phyloP scores from a whole-genome alignment of 2,113 vertebrate species.

The Channa argus region DNA sequence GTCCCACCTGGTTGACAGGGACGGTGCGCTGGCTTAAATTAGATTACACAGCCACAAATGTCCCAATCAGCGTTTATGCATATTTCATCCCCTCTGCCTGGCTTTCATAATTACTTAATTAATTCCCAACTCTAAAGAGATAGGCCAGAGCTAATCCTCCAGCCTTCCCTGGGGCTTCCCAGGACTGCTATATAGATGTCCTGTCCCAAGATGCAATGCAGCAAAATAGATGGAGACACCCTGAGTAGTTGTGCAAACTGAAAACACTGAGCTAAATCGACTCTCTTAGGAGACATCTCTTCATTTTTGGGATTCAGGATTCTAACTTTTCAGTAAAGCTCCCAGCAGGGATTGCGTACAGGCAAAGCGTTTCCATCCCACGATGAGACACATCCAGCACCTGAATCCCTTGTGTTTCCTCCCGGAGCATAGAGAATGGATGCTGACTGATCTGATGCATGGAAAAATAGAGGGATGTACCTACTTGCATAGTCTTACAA shows the following conservation, averaged over 20 bases:
- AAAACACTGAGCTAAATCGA: conserved; percentile 74
- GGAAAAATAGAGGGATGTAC: conserved; percentile 28
- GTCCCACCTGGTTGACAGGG: conserved; percentile 69
- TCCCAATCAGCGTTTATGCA: conserved; percentile 83
- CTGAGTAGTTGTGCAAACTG: conserved; percentile 44
- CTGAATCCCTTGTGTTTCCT: conserved; percentile 6
- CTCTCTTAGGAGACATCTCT: conserved; percentile 47
- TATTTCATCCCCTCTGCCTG: conserved; percentile 80
- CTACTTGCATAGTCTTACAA: conserved; percentile 42
- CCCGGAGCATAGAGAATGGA: conserved; percentile 39
- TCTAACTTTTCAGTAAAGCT: conserved; percentile 30
- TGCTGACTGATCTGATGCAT: conserved; percentile 48
- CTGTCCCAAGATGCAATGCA: conserved; percentile 70
- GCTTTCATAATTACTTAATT: conserved; percentile 87
- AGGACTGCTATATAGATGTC: conserved; percentile 67
- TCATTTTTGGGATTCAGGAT: conserved; percentile 41
- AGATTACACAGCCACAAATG: conserved; percentile 85
- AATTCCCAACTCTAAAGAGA: conserved; percentile 82
- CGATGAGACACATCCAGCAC: conserved; percentile 29
- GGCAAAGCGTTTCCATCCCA: conserved; percentile 37
- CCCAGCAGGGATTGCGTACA: conserved; percentile 40
- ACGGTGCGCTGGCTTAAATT: conserved; percentile 72
- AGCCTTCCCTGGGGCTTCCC: conserved; percentile 64
- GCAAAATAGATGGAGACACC: conserved; percentile 63
- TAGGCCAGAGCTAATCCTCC: conserved; percentile 76